Evolutionary conservation across 2,113 vertebrate species (phyloP).

Genomic region (Copsychus sechellarum): DNA sequence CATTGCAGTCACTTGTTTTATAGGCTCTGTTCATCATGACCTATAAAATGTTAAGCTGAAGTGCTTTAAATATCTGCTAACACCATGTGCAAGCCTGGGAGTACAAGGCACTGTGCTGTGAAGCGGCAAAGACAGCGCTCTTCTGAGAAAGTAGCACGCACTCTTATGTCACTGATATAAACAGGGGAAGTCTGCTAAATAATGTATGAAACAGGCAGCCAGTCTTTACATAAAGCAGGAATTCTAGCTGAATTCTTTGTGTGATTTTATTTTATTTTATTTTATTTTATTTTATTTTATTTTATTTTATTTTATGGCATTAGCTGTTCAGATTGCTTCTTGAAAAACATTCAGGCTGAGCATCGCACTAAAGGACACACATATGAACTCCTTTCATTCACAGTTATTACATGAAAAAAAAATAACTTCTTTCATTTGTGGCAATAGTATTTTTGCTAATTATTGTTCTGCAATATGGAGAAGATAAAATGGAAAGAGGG

Average conservation of each 20-base stretch:
- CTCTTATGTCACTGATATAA: constrained; percentile 84
- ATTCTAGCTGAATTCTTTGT: neutral
- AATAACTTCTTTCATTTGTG: neutral
- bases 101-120: constrained; percentile 78
- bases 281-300: neutral
- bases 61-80: constrained; percentile 85
- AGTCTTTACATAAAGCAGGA: constrained; percentile 16
- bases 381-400: neutral
- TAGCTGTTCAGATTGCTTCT: neutral
- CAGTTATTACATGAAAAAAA: neutral
- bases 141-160: constrained; percentile 77
- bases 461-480: neutral
- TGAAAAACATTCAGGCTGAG: neutral
- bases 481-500: neutral
- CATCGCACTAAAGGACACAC: neutral
- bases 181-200: constrained; percentile 77
- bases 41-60: constrained; percentile 85
- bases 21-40: constrained; percentile 70
- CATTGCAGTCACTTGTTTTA: constrained; percentile 66
- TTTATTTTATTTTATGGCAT: neutral
- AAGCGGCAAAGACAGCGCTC: constrained; percentile 75
- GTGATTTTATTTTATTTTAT: neutral
- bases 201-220: constrained; percentile 65
- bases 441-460: neutral
- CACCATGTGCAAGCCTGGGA: constrained; percentile 68